phyloP scores from a whole-genome alignment of 2,888 invertebrate species.

The Stictocephala bisonia region DNA sequence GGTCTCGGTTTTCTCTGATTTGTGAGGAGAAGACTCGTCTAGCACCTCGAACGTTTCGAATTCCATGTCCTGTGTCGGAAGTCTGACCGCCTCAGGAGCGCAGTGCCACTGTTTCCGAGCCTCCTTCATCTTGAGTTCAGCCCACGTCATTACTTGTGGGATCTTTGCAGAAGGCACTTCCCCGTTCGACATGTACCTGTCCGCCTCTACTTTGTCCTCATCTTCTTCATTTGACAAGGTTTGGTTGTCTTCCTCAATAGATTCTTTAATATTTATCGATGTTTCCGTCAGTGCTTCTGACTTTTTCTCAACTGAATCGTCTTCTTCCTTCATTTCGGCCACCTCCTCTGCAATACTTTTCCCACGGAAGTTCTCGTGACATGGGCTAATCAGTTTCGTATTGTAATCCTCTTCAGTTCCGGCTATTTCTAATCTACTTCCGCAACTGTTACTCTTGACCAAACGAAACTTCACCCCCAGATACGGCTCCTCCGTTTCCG shows the following conservation, averaged over 20 bases:
- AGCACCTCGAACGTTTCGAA: constrained; percentile 82
- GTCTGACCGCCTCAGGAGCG: constrained; percentile 60
- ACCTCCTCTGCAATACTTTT: constrained; percentile 51
- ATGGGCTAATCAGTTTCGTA: constrained; percentile 52
- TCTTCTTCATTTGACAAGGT: constrained; percentile 59
- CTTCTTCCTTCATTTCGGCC: constrained; percentile 44
- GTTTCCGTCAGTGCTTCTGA: constrained; percentile 64
- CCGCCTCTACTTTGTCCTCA: constrained; percentile 48
- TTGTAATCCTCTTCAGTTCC: constrained; percentile 65
- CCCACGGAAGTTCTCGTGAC: constrained; percentile 52
- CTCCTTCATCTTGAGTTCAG: constrained; percentile 72
- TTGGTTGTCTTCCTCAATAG: constrained; percentile 69
- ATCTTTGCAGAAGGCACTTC: constrained; percentile 66
- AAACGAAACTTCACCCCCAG: constrained; percentile 81
- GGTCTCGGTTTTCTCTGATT: constrained; percentile 9
- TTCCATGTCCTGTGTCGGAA: constrained; percentile 75
- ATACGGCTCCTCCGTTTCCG: constrained; percentile 46
- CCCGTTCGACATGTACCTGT: constrained; percentile 66
- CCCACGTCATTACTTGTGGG: constrained; percentile 57
- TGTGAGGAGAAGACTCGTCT: constrained; percentile 47
- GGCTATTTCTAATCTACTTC: constrained; percentile 82
- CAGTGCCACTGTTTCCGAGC: constrained; percentile 94
- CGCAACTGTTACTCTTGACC: constrained; percentile 88
- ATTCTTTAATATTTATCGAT: constrained; percentile 63
- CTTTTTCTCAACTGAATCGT: constrained; percentile 46